Evolutionary conservation across 1,140 invertebrate genomes (phyloP), one percentile per base, ranked within the genome.

Genomic region (Philopotamus ludificatus): DNA sequence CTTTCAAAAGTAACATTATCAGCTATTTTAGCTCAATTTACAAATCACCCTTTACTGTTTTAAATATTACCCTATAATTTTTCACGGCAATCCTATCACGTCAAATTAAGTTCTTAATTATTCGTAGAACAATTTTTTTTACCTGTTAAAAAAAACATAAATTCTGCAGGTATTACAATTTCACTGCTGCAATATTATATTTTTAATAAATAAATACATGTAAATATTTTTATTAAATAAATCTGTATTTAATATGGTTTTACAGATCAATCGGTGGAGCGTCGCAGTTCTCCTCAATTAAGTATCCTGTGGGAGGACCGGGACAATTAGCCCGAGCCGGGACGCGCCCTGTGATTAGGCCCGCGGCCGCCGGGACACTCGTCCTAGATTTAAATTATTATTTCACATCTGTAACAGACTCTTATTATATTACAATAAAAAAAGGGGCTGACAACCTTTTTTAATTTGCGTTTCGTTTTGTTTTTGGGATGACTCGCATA

Each of bases 341-440:
- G 64, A 1, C 39, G 53, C 44, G 55, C 64, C 67, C 68, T 66
- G 55, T 66, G 60, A 70, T 70, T 66, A 70, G 54, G 50, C 53
- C 58, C 21, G 28, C 22, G 15, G 25, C 67, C 58, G 67, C 39
- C 61, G 34, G 45, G 57, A 45, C 55, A 25, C 61, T 68, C 61
- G 66, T 64, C 59, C 67, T 54, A 45, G 54, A 65, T 65, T 68
- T 53, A 65, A 68, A 68, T 65, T 68, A 59, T 65, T 53, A 65
- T 53, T 53, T 53, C 50, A 62, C 23, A 62, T 53, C 53, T 51
- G 57, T 60, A 57, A 57, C 54, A 10, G 42, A 41, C 18, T 57
- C 54, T 42, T 25, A 57, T 57, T 57, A 57, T 42, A 21, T 25
- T 34, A 34, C 4, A 34, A 34, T n/a, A n/a, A n/a, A 34, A 4